Percentiles rank a stretch among this genome's conserved stretches.
Evolutionary conservation across 2,888 invertebrate species (phyloP).

Genomic region (Dascillus cervinus): DNA sequence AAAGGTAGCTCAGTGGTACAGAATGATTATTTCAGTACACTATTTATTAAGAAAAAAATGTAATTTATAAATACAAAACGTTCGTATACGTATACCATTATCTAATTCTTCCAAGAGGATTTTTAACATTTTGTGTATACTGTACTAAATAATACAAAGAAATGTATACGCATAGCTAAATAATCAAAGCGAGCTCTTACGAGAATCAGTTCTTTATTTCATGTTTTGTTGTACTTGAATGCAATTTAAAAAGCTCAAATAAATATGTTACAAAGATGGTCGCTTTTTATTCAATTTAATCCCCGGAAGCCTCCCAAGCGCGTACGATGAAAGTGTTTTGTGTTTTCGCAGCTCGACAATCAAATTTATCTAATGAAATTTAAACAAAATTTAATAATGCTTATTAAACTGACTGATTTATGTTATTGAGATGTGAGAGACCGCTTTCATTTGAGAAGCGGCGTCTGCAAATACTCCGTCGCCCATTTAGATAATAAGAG

Average conservation of each 20-base stretch:
- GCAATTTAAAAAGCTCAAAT: conserved; percentile 81
- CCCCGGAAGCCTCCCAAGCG: too few relatives aligned
- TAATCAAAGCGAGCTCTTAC: conserved; percentile 58
- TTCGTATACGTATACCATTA: conserved; percentile 70
- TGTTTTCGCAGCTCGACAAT: too few relatives aligned
- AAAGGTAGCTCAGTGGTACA: conserved; percentile 19
- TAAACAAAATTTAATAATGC: too few relatives aligned
- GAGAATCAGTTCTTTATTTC: conserved; percentile 69
- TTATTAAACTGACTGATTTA: conserved; percentile 20
- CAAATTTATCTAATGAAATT: too few relatives aligned
- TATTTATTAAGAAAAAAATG: conserved; percentile 23
- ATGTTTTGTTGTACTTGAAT: conserved; percentile 81
- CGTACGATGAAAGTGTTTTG: too few relatives aligned
- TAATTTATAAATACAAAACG: conserved; percentile 41
- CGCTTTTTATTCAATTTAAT: not conserved
- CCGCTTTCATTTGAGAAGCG: conserved; percentile 23
- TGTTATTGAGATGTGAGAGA: conserved; percentile 9
- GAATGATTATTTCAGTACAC: conserved; percentile 24
- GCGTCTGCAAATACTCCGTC: conserved; percentile 39
- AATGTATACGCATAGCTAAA: conserved; percentile 68
- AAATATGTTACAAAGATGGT: conserved; percentile 74
- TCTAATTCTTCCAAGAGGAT: conserved; percentile 52
- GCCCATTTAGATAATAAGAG: conserved; percentile 42
- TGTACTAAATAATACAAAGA: conserved; percentile 58
- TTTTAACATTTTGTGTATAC: conserved; percentile 47